These are phyloP conservation scores for Elanoides forficatus DNA, from an alignment of 2,113 vertebrate species.

Conservation along the genomic window DNA sequence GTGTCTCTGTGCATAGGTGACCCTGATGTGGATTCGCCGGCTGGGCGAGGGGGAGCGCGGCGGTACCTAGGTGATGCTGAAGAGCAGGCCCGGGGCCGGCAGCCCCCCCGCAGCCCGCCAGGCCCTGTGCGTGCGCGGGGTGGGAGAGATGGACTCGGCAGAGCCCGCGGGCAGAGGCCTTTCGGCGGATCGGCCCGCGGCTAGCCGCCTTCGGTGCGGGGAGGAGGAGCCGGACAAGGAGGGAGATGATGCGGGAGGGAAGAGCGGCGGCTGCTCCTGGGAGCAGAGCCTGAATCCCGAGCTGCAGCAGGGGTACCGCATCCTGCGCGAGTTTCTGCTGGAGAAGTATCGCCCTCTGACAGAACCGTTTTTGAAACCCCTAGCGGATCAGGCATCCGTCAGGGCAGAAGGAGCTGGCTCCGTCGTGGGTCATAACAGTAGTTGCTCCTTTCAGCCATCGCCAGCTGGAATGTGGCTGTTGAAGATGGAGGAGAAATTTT, in stretches of 20 bases:
- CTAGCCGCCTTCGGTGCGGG: not conserved
- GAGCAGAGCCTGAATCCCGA: conserved; percentile 83
- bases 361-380: conserved; percentile 81
- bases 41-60: not conserved
- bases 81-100: not conserved
- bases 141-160: conserved; percentile 33
- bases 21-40: not conserved
- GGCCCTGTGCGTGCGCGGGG: not conserved
- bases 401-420: not conserved
- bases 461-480: conserved; percentile 77
- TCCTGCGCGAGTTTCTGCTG: conserved; percentile 86
- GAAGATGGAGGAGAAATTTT: conserved; percentile 91
- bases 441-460: not conserved
- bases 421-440: not conserved
- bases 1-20: not conserved
- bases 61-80: not conserved
- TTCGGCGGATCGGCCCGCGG: not conserved
- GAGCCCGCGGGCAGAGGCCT: conserved; percentile 12
- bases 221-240: not conserved
- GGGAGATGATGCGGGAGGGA: not conserved
- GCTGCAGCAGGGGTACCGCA: conserved; percentile 88
- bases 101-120: conserved; percentile 4
- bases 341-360: conserved; percentile 89
- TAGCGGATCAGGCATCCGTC: not conserved
- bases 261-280: not conserved